Evolutionary conservation across 1,140 invertebrate species (phyloP).

Genomic region (Heliconius himera): DNA sequence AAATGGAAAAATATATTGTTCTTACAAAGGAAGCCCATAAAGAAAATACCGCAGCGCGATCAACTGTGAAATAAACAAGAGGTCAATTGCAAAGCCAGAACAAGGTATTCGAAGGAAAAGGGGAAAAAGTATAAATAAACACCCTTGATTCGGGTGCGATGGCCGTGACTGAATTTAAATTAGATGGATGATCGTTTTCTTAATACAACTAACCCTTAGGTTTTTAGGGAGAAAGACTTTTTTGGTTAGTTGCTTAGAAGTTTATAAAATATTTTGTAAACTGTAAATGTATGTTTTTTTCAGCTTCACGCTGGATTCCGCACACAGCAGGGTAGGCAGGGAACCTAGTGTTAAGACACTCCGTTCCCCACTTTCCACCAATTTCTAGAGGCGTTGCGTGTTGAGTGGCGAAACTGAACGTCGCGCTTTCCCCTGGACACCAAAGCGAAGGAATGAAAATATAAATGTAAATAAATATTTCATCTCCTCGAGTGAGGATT

Average conservation of each 20-base stretch:
- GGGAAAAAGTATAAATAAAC: slow-evolving; percentile 39
- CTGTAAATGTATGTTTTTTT: too few relatives aligned
- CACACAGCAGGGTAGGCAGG: too few relatives aligned
- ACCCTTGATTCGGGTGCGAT: slow-evolving; percentile 33
- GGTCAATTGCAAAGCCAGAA: slow-evolving; percentile 40
- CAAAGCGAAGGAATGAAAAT: too few relatives aligned
- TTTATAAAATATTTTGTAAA: not conserved
- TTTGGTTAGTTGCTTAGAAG: not conserved
- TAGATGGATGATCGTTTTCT: slow-evolving; percentile 30
- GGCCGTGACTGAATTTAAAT: slow-evolving; percentile 34
- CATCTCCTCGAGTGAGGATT: too few relatives aligned
- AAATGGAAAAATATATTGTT: not conserved
- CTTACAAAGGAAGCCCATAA: slow-evolving; percentile 7
- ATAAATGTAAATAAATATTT: too few relatives aligned
- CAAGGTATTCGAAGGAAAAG: slow-evolving; percentile 34
- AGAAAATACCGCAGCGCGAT: slow-evolving; percentile 40
- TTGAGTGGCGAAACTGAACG: too few relatives aligned
- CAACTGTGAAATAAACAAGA: slow-evolving; percentile 45
- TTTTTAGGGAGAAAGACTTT: not conserved
- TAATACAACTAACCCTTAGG: slow-evolving; percentile 11
- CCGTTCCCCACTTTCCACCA: too few relatives aligned
- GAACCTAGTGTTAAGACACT: too few relatives aligned
- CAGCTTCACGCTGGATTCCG: too few relatives aligned
- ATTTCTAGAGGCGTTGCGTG: too few relatives aligned
- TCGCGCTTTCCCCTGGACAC: too few relatives aligned